These are phyloP conservation scores for Urocitellus parryii DNA, from an alignment of 2,113 vertebrate species.

Conservation along the genomic window DNA sequence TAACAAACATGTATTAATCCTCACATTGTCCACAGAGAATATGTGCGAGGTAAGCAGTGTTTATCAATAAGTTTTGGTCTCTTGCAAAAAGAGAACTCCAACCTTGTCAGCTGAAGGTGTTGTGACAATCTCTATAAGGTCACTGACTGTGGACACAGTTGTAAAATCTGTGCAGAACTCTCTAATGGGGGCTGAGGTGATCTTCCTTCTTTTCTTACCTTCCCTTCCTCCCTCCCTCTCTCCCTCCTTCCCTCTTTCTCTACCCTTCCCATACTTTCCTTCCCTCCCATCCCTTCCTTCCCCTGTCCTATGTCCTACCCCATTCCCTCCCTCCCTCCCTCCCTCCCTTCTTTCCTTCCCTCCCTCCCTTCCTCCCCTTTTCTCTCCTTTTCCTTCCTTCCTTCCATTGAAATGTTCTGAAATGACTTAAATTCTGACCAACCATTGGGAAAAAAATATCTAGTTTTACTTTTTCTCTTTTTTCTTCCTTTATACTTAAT, in stretches of 20 bases:
- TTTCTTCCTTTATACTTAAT: slow-evolving; percentile 64
- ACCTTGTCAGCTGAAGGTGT: background rate
- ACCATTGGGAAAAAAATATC: slow-evolving; percentile 17
- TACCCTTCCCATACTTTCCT: background rate
- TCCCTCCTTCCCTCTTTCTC: background rate
- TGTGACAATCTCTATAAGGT: slow-evolving; percentile 7
- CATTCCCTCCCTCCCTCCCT: background rate
- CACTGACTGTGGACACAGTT: background rate
- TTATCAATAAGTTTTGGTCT: slow-evolving; percentile 64
- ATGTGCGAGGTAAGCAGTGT: slow-evolving; percentile 29
- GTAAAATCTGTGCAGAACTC: background rate
- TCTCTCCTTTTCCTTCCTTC: background rate
- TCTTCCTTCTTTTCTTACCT: background rate
- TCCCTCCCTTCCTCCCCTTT: background rate
- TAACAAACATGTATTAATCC: slow-evolving; percentile 33
- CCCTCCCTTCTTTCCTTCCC: accelerated
- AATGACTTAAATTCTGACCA: slow-evolving; percentile 59
- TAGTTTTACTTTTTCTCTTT: slow-evolving; percentile 45
- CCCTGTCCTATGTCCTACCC: background rate
- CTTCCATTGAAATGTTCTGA: slow-evolving; percentile 48
- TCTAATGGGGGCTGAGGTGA: background rate
- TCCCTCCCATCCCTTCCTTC: background rate
- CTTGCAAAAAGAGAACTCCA: background rate
- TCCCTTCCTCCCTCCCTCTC: accelerated
- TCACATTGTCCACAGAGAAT: slow-evolving; percentile 12